Conservation (phyloP, 2,113 vertebrate species). For the Sardina pilchardus region DNA sequence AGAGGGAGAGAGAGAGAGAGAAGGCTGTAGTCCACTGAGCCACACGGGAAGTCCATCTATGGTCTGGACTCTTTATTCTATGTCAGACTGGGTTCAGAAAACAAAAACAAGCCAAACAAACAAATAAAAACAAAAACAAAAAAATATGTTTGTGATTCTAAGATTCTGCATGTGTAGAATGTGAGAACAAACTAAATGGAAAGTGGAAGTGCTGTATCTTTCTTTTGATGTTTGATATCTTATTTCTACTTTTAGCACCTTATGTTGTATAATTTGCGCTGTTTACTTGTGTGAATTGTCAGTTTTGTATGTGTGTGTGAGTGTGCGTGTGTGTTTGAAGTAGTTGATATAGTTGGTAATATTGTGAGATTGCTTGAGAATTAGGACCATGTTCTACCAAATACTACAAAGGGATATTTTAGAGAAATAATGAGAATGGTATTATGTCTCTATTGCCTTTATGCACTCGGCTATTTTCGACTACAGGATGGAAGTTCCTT, state of each 20-base stretch:
- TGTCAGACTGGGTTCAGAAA: conserved; percentile 46
- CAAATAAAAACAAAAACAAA: conserved; percentile 4
- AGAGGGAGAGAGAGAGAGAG: conserved; percentile 5
- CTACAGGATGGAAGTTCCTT: background rate
- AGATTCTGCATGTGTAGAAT: conserved; percentile 7
- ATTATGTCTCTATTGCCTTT: background rate
- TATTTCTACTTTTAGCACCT: background rate
- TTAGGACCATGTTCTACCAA: background rate
- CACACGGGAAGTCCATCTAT: background rate
- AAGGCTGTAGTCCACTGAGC: background rate
- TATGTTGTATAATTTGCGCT: background rate
- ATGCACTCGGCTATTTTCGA: background rate
- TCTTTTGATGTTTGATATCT: background rate
- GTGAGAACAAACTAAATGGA: background rate
- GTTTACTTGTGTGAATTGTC: conserved; percentile 3
- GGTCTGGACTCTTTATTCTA: conserved; percentile 47
- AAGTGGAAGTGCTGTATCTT: background rate
- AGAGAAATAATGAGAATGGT: background rate
- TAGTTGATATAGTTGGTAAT: background rate
- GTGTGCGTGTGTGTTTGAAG: conserved; percentile 7
- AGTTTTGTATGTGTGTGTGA: background rate
- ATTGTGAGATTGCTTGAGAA: background rate
- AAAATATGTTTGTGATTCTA: conserved; percentile 22
- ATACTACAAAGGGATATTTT: background rate
- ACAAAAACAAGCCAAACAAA: background rate